phyloP scores from a whole-genome alignment of 2,113 vertebrate species.

The Lipotes vexillifer region DNA sequence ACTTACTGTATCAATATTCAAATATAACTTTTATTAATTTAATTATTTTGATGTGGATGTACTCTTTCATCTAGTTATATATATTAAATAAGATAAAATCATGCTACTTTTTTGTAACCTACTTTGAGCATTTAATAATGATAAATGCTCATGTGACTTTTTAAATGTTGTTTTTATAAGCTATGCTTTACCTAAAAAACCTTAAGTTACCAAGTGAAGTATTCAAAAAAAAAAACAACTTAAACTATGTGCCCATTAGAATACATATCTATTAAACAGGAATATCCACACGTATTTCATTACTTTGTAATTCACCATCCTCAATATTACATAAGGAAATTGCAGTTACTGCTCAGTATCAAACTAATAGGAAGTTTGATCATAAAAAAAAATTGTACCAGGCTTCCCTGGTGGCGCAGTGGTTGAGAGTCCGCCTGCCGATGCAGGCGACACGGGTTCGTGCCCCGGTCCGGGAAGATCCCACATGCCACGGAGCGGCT shows the following conservation, averaged over 20 bases:
- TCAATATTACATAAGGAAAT: not conserved
- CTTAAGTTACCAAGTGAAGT: not conserved
- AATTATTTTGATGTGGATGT: not conserved
- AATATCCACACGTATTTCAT: not conserved
- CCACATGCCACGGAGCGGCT: too few species aligned
- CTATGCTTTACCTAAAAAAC: not conserved
- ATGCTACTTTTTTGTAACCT: not conserved
- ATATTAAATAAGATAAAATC: not conserved
- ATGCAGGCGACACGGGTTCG: too few species aligned
- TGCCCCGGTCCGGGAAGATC: too few species aligned
- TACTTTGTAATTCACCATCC: not conserved
- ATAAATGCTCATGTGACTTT: not conserved
- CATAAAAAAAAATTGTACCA: not conserved
- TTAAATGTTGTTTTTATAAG: not conserved
- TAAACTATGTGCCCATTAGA: not conserved
- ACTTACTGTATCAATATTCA: not conserved
- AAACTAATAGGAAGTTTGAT: not conserved
- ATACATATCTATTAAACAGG: not conserved
- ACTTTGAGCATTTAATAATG: not conserved
- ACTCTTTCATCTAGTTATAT: not conserved
- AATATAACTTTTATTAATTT: not conserved
- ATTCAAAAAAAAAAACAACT: not conserved
- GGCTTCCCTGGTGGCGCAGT: too few species aligned
- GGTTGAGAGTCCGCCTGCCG: too few species aligned
- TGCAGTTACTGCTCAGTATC: not conserved